These are phyloP conservation scores for Seriola aureovittata DNA, from an alignment of 2,113 vertebrate genomes.

Conservation along the genomic window DNA sequence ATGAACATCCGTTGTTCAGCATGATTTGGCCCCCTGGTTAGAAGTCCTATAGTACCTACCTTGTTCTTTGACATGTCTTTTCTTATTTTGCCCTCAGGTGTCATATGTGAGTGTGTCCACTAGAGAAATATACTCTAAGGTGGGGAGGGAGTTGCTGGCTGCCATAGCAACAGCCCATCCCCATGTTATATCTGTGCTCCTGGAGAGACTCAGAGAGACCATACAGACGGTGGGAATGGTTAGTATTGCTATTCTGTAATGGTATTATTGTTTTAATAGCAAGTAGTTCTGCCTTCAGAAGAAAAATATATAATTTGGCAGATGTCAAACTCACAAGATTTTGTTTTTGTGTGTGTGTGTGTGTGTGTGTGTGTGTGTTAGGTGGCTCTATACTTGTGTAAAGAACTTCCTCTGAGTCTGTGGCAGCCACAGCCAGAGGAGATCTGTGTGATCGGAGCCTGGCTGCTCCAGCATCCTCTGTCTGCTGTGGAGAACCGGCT, in stretches of 20 bases:
- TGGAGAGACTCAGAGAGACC: slow-evolving; percentile 91
- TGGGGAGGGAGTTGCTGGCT: slow-evolving; percentile 93
- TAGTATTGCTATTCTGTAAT: slow-evolving; percentile 59
- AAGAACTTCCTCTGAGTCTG: slow-evolving; percentile 93
- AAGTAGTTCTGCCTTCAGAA: not conserved
- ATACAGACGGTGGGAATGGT: slow-evolving; percentile 97
- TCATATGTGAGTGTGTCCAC: slow-evolving; percentile 93
- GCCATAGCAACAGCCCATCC: slow-evolving; percentile 91
- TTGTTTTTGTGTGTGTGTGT: not conserved
- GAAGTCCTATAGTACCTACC: not conserved
- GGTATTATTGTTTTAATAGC: not conserved
- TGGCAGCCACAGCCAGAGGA: slow-evolving; percentile 90
- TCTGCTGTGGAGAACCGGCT: slow-evolving; percentile 93
- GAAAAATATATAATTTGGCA: not conserved
- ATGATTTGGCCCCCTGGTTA: not conserved
- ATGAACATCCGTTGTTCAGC: not conserved
- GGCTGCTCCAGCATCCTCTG: slow-evolving; percentile 91
- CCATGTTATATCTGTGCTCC: slow-evolving; percentile 89
- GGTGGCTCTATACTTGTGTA: slow-evolving; percentile 96
- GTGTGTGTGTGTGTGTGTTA: slow-evolving; percentile 72
- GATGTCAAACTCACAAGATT: not conserved
- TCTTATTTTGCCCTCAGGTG: slow-evolving; percentile 82
- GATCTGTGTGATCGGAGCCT: slow-evolving; percentile 89
- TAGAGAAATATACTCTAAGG: slow-evolving; percentile 96
- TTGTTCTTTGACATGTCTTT: slow-evolving; percentile 6